Evolutionary conservation across 1,140 invertebrate species (phyloP).

Genomic region (Meloidogyne chitwoodi): DNA sequence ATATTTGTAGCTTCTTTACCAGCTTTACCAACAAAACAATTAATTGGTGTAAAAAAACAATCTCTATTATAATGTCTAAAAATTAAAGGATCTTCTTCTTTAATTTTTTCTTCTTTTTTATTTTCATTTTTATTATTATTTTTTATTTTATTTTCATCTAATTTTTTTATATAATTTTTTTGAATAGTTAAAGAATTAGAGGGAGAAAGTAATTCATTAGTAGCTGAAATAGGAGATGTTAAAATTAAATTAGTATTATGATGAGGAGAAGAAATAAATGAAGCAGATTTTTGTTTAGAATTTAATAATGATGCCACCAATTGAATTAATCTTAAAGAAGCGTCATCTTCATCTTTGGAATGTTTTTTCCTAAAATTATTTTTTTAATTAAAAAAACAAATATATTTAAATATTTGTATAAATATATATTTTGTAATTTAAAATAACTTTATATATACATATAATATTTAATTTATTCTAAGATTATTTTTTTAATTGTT

Average conservation of each 20-base stretch:
- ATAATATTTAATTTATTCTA: no score
- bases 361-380: neutral
- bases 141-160: neutral
- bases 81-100: slow-evolving; percentile 14
- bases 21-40: slow-evolving; percentile 15
- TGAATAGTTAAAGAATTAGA: neutral
- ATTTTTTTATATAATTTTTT: neutral
- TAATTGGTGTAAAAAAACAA: slow-evolving; percentile 18
- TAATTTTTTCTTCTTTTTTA: neutral
- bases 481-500: no score
- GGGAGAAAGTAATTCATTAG: no score
- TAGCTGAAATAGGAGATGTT: neutral
- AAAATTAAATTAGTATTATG: neutral
- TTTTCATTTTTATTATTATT: neutral
- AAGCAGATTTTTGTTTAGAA: neutral
- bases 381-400: neutral
- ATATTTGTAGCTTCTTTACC: slow-evolving; percentile 13
- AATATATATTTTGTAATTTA: no score
- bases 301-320: neutral
- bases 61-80: slow-evolving; percentile 16
- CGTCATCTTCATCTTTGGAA: neutral
- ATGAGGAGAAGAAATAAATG: neutral
- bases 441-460: no score
- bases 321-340: neutral
- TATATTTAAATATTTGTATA: no score